Evolutionary conservation across 2,113 vertebrate genomes (phyloP).

Genomic region (Oryzias melastigma): DNA sequence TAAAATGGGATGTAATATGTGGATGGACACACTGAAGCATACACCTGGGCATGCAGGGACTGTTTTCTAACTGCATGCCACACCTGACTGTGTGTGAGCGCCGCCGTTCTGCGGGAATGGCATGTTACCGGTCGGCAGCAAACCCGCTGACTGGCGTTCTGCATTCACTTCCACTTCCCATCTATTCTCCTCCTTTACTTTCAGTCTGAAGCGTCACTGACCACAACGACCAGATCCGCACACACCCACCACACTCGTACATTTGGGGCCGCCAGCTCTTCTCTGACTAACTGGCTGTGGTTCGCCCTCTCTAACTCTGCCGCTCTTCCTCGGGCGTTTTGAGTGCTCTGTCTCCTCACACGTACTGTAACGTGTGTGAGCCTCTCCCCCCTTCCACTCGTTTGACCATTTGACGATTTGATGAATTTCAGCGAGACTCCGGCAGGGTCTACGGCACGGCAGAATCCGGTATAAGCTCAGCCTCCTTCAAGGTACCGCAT

Average conservation of each 20-base stretch:
- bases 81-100: slow-evolving; percentile 53
- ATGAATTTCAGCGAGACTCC: slow-evolving; percentile 83
- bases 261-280: slow-evolving; percentile 46
- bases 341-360: slow-evolving; percentile 48
- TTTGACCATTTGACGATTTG: slow-evolving; percentile 73
- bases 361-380: slow-evolving; percentile 60
- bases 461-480: slow-evolving; percentile 86
- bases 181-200: slow-evolving; percentile 14
- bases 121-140: slow-evolving; percentile 47
- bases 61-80: slow-evolving; percentile 72
- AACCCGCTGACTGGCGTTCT: slow-evolving; percentile 34
- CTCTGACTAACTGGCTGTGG: slow-evolving; percentile 64
- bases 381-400: slow-evolving; percentile 30
- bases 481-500: slow-evolving; percentile 83
- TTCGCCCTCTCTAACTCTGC: slow-evolving; percentile 55
- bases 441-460: slow-evolving; percentile 80
- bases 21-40: slow-evolving; percentile 16
- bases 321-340: slow-evolving; percentile 36
- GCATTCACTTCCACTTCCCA: slow-evolving; percentile 26
- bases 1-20: slow-evolving; percentile 6
- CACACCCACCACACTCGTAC: background rate
- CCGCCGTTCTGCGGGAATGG: slow-evolving; percentile 44
- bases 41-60: slow-evolving; percentile 66
- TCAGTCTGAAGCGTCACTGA: slow-evolving; percentile 39
- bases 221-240: slow-evolving; percentile 25